phyloP scores from a whole-genome alignment of 2,888 invertebrate species.

The Exocentrus adspersus region DNA sequence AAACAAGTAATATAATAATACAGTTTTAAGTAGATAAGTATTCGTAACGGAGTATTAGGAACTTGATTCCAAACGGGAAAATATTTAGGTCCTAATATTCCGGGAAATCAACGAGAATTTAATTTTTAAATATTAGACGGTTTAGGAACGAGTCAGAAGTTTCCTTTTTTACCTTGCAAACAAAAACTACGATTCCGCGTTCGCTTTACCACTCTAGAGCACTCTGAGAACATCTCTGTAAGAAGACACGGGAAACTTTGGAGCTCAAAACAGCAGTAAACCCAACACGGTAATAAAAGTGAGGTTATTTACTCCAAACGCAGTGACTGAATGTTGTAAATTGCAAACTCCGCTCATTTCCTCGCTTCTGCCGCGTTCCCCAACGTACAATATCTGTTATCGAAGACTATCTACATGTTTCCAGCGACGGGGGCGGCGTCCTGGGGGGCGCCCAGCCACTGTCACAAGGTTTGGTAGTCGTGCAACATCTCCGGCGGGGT shows the following conservation, averaged over 20 bases:
- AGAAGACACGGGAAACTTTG: too few relatives aligned
- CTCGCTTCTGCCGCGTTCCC: neutral
- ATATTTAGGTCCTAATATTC: neutral
- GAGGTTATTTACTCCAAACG: too few relatives aligned
- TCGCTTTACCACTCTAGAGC: too few relatives aligned
- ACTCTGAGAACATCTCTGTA: too few relatives aligned
- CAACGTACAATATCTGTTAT: constrained; percentile 6
- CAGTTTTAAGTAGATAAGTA: constrained; percentile 16
- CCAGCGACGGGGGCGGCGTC: constrained; percentile 32
- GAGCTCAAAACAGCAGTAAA: too few relatives aligned
- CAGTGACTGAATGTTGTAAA: too few relatives aligned
- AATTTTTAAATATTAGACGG: neutral
- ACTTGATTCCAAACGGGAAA: neutral
- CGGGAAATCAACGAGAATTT: neutral
- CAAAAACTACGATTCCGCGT: too few relatives aligned
- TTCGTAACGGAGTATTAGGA: constrained; percentile 2
- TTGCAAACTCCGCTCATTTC: too few relatives aligned
- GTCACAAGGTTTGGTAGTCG: constrained; percentile 65
- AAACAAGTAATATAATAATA: constrained; percentile 25
- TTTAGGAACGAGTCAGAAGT: neutral
- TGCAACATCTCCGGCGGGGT: constrained; percentile 60
- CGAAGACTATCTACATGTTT: constrained; percentile 30
- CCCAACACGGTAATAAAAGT: too few relatives aligned
- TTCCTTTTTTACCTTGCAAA: neutral
- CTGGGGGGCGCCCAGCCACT: constrained; percentile 58